Conservation (phyloP, 2,888 invertebrate genomes). For the Margaritifera margaritifera region DNA sequence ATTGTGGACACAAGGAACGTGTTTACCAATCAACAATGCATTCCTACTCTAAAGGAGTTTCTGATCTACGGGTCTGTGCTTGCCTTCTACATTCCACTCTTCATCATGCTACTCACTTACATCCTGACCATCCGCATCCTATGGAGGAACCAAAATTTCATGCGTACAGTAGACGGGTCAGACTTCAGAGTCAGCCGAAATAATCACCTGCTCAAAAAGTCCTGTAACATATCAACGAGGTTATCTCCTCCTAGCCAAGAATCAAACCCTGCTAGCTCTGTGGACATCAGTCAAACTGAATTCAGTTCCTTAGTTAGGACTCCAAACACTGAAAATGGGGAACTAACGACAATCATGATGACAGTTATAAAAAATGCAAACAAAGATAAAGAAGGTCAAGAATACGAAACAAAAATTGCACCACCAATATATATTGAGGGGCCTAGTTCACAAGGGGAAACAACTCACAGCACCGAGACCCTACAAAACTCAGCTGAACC, state of each 20-base stretch:
- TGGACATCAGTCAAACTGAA: slow-evolving; percentile 40
- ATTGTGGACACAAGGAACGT: slow-evolving; percentile 61
- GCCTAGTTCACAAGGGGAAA: too few species aligned
- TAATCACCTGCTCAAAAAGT: slow-evolving; percentile 6
- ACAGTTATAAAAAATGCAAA: too few species aligned
- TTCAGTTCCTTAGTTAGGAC: slow-evolving; percentile 35
- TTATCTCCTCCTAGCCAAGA: slow-evolving; percentile 46
- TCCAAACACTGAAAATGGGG: slow-evolving; percentile 27
- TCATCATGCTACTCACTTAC: slow-evolving; percentile 95
- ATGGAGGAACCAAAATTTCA: slow-evolving; percentile 79
- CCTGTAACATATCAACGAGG: slow-evolving; percentile 29
- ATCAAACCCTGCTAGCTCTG: slow-evolving; percentile 22
- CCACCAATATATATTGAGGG: too few species aligned
- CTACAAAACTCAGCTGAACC: too few species aligned
- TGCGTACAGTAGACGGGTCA: slow-evolving; percentile 54
- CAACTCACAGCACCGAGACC: too few species aligned
- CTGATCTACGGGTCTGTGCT: slow-evolving; percentile 91
- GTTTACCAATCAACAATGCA: slow-evolving; percentile 58
- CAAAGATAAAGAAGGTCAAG: too few species aligned
- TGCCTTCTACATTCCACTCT: slow-evolving; percentile 95
- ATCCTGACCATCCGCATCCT: slow-evolving; percentile 90
- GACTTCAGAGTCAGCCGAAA: slow-evolving; percentile 39
- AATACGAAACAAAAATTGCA: too few species aligned
- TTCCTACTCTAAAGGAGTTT: slow-evolving; percentile 62
- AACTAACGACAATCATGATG: slow-evolving; percentile 1